Conservation (phyloP, 2,888 invertebrate species). For the Salpingus planirostris region DNA sequence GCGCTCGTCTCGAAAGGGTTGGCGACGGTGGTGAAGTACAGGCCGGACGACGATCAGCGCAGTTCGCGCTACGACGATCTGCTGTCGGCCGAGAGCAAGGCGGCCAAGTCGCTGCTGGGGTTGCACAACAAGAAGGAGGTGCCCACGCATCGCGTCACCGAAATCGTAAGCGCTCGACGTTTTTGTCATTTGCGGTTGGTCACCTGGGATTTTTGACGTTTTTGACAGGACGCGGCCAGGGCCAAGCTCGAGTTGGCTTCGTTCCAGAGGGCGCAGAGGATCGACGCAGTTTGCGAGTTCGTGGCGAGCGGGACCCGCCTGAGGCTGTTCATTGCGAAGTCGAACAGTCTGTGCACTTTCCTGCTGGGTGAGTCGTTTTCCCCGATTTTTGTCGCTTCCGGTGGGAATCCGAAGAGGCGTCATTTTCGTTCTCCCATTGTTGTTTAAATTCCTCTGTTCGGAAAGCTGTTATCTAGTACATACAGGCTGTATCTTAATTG, state of each 20-base stretch:
- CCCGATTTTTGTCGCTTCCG: no score
- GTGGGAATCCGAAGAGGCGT: no score
- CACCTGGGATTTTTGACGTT: not conserved
- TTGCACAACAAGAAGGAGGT: conserved; percentile 83
- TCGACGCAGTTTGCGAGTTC: conserved; percentile 92
- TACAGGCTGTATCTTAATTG: no score
- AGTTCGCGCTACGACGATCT: conserved; percentile 90
- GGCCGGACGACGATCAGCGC: conserved; percentile 93
- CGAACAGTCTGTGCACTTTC: conserved; percentile 91
- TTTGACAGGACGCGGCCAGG: conserved; percentile 60
- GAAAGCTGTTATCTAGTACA: no score
- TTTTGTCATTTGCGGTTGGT: no score
- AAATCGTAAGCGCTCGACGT: conserved; percentile 64
- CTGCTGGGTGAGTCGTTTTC: conserved; percentile 69
- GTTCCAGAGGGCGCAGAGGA: conserved; percentile 80
- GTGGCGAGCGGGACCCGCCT: conserved; percentile 93
- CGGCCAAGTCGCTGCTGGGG: conserved; percentile 75
- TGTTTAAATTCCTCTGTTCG: no score
- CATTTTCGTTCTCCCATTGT: no score
- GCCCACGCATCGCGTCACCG: conserved; percentile 76
- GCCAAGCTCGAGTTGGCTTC: conserved; percentile 90
- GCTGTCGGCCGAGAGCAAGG: conserved; percentile 87
- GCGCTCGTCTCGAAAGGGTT: conserved; percentile 86
- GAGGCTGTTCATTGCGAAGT: conserved; percentile 88
- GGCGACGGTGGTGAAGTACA: conserved; percentile 86